Base-by-base conservation (phyloP, 2,113 vertebrate genomes). In the Bufo bufo region DNA sequence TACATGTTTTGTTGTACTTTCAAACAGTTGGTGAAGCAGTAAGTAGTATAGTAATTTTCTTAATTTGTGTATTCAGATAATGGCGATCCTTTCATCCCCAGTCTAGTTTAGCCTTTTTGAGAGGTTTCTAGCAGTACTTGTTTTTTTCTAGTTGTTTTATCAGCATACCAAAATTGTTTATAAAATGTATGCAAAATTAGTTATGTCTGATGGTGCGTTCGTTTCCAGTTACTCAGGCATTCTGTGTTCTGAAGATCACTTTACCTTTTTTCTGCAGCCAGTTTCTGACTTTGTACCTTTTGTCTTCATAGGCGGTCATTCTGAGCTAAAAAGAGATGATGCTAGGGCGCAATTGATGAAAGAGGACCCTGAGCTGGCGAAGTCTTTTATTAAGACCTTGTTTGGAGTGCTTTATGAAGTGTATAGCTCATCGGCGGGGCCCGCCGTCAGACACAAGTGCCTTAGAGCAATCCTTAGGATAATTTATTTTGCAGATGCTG, bases 391-490 rank as follows among this genome's bases (percentile, higher is more conserved):
- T 93, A 99, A 99, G 96, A 99, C 97, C 43, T 94, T 99, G 89
- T 99, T 99, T 91, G 98, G 98, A 91, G 98, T 99, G 94, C 96
- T 99, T 93, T 99, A 99, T 92, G 98, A 99, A 95, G 98, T 99
- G 77, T 99, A 99, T 95, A 99, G 98, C 94, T 99, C 98, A 90
- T 99, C 98, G 58, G 98, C 98, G 91, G 98, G 98, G 91, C 98
- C 98, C 91, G 98, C 98, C 85, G 98, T 99, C 95, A 97, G 98
- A 99, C 98, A 99, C 95, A 99, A 99, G 98, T 99, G 98, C 98
- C 98, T 99, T 98, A 97, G 98, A 98, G 98, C 98, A 97, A 99
- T 99, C 96, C 98, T 99, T 96, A 98, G 98, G 95, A 99, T 99
- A 93, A 99, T 99, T 95, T 99, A 97, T 96, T 99, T 99, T 95